phyloP scores from a whole-genome alignment of 1,140 invertebrate species.

The Whitmania pigra region DNA sequence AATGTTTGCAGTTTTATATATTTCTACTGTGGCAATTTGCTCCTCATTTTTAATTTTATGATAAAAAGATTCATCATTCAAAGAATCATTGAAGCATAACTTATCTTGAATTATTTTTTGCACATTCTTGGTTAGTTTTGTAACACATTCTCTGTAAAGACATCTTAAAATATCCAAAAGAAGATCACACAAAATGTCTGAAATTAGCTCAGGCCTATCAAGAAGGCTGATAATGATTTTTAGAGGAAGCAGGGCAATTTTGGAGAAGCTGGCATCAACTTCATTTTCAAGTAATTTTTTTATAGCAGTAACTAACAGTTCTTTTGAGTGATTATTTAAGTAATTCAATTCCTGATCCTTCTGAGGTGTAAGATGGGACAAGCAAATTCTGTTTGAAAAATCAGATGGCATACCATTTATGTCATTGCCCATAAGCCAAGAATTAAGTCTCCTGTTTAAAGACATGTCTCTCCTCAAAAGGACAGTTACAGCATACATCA shows the following conservation, averaged over 20 bases:
- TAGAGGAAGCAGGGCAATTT: constrained; percentile 61
- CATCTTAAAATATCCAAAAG: constrained; percentile 71
- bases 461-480: constrained; percentile 81
- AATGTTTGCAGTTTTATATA: constrained; percentile 71
- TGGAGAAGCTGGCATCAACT: constrained; percentile 1
- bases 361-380: too few relatives aligned
- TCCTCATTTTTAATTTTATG: constrained; percentile 22
- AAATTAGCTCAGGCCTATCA: constrained; percentile 77
- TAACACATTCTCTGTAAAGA: constrained; percentile 34
- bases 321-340: constrained; percentile 61
- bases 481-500: constrained; percentile 66
- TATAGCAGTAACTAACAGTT: constrained; percentile 45
- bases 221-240: constrained; percentile 70
- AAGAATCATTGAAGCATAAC: background rate
- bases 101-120: background rate
- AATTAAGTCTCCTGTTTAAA: constrained; percentile 69
- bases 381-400: too few relatives aligned
- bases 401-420: constrained; percentile 24
- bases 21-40: constrained; percentile 35
- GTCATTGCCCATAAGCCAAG: constrained; percentile 67
- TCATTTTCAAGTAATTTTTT: constrained; percentile 39
- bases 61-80: background rate
- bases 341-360: constrained; percentile 44
- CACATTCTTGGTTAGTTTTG: constrained; percentile 10
- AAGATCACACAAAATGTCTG: constrained; percentile 69